Base-by-base conservation (phyloP, 2,113 vertebrate genomes). In the Hippoglossus stenolepis region DNA sequence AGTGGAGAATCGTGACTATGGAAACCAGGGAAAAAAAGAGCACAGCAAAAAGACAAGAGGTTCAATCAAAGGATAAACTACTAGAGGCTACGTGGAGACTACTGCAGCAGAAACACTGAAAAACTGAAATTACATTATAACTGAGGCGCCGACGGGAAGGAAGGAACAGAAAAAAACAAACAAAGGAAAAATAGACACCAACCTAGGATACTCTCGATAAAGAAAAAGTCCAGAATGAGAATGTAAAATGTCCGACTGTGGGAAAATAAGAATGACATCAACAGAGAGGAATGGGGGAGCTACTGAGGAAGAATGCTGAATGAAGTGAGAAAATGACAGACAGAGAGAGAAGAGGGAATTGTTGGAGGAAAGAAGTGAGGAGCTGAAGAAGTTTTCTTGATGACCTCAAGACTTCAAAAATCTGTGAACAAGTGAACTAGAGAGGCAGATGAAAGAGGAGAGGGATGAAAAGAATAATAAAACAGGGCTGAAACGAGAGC, bases 381-480 rank as follows among this genome's bases (percentile, higher is more conserved):
- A 82, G 68, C 14, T 70, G 68, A 65, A 83, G n/a, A 85, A 74
- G 77, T 89, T 90, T 86, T 83, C 78, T 63, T 79, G 80, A 85
- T 89, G 74, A 88, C 86, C 88, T 84, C 71, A 77, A 85, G 82
- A 86, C 83, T 86, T 85, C 63, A 88, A 62, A 86, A 76, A 62
- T 77, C 74, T 80, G 71, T 0, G 70, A 87, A 91, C 75, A 83
- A 89, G 76, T 67, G 68, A 86, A 77, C 68, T 45, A 65, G 51
- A 80, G 68, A 74, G 58, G 51, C 56, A 87, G 87, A 92, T 87
- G 85, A 91, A 90, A 92, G 87, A 64, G 79, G 67, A 62, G 63
- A 77, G 35, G 79, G 70, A 92, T 88, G 77, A 90, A 90, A 89
- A 89, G 86, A 90, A 87, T 87, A 73, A 88, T 79, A 81, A 79